phyloP scores from a whole-genome alignment of 2,113 vertebrate species.

The Nothoprocta pentlandii region DNA sequence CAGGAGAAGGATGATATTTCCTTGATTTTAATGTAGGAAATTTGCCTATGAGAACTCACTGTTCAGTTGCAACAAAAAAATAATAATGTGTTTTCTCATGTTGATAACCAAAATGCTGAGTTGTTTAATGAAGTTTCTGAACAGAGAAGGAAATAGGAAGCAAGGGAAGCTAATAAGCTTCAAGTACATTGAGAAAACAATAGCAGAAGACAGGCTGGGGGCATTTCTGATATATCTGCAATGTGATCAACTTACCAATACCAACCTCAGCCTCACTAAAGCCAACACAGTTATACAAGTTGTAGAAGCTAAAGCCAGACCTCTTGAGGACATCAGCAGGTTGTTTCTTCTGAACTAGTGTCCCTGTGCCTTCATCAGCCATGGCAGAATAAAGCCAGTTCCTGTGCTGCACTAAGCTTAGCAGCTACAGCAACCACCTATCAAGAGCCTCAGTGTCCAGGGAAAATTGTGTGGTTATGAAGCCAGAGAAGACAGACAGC shows the following conservation, averaged over 20 bases:
- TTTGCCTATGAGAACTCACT: not conserved
- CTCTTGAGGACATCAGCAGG: not conserved
- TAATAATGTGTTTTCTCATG: fast-evolving
- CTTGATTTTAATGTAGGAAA: not conserved
- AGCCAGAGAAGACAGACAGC: not conserved
- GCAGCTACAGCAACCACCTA: fast-evolving
- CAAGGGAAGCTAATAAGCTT: not conserved
- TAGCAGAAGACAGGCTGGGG: not conserved
- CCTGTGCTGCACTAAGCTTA: not conserved
- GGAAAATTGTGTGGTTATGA: not conserved
- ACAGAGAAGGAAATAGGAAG: not conserved
- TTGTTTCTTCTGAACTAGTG: not conserved
- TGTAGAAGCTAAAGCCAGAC: not conserved
- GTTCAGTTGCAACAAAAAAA: not conserved
- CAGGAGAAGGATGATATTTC: not conserved
- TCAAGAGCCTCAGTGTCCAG: not conserved
- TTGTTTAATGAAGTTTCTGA: not conserved
- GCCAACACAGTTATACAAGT: not conserved
- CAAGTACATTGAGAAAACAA: not conserved
- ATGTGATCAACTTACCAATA: not conserved
- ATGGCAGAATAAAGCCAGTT: not conserved
- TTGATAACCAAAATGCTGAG: fast-evolving
- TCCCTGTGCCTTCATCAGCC: fast-evolving
- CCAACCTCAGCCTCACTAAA: not conserved
- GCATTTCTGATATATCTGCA: not conserved